These are phyloP conservation scores for Chrysomallon squamiferum DNA, from an alignment of 1,140 invertebrate genomes.

Conservation along the genomic window DNA sequence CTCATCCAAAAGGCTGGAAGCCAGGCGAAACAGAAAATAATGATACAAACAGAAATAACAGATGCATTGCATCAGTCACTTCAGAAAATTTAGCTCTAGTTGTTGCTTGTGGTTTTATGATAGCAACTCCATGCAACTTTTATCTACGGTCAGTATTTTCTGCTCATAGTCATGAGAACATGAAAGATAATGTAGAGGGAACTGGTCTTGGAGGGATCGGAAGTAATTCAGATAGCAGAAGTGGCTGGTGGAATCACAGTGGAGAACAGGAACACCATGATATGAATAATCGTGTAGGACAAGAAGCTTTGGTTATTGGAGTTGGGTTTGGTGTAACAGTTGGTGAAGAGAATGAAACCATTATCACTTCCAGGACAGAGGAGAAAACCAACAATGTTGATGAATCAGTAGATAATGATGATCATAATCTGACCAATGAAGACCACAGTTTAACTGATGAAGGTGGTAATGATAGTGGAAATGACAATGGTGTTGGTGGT, in stretches of 20 bases:
- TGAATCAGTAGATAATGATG: slow-evolving; percentile 1
- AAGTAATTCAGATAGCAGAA: background rate
- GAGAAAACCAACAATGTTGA: slow-evolving; percentile 8
- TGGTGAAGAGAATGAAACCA: slow-evolving; percentile 2
- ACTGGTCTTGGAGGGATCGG: background rate
- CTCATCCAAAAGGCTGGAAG: slow-evolving; percentile 28
- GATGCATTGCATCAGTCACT: slow-evolving; percentile 22
- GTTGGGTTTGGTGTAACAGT: slow-evolving; percentile 13
- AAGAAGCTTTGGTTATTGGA: slow-evolving; percentile 1
- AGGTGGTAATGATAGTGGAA: background rate
- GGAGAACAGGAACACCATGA: slow-evolving; percentile 2
- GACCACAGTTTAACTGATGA: background rate
- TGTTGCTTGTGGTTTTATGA: slow-evolving; percentile 46
- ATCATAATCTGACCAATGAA: background rate
- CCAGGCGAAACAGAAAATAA: slow-evolving; percentile 20
- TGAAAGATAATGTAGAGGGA: background rate
- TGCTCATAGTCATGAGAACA: slow-evolving; percentile 10
- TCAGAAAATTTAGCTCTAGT: slow-evolving; percentile 44
- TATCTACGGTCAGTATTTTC: slow-evolving; percentile 23
- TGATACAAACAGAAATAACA: background rate
- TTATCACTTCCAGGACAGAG: background rate
- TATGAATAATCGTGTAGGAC: slow-evolving; percentile 3
- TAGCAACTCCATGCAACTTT: slow-evolving; percentile 51
- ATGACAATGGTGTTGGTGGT: too few relatives aligned
- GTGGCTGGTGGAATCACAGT: background rate